Percentiles rank a stretch among this genome's conserved stretches.
These are phyloP conservation scores for Graptemys geographica DNA, from an alignment of 2,797 vertebrate species.

Conservation along the genomic window DNA sequence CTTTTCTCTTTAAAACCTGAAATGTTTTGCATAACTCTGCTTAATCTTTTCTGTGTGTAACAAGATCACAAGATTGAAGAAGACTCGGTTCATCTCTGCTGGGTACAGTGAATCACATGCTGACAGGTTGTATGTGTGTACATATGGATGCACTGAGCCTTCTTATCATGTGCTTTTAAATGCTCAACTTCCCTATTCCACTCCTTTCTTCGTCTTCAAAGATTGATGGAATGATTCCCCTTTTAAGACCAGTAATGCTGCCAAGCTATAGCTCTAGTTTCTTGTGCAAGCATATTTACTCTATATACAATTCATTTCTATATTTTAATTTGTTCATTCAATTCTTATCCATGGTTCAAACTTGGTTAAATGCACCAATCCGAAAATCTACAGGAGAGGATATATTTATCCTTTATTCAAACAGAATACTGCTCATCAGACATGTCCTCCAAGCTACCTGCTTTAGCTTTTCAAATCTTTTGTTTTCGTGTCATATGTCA, in stretches of 20 bases:
- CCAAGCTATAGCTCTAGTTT: neutral
- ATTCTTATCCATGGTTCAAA: constrained; percentile 17
- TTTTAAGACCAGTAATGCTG: neutral
- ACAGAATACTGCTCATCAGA: neutral
- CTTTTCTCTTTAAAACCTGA: neutral
- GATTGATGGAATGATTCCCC: neutral
- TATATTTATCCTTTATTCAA: neutral
- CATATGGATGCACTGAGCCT: neutral
- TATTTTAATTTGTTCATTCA: neutral
- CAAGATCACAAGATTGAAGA: neutral
- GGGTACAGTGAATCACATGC: neutral
- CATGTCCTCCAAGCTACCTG: constrained; percentile 8
- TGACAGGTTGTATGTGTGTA: fast-evolving
- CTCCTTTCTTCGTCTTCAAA: neutral
- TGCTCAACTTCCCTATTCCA: neutral
- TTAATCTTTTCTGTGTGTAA: neutral
- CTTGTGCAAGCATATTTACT: neutral
- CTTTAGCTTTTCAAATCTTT: constrained; percentile 17
- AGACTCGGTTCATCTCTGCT: neutral
- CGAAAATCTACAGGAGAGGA: neutral
- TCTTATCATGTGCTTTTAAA: neutral
- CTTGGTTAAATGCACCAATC: neutral
- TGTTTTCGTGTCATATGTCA: neutral
- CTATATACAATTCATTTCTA: neutral
- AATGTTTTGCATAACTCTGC: neutral